Conservation (phyloP, 2,888 invertebrate species). For the Drosophila pegasa region DNA sequence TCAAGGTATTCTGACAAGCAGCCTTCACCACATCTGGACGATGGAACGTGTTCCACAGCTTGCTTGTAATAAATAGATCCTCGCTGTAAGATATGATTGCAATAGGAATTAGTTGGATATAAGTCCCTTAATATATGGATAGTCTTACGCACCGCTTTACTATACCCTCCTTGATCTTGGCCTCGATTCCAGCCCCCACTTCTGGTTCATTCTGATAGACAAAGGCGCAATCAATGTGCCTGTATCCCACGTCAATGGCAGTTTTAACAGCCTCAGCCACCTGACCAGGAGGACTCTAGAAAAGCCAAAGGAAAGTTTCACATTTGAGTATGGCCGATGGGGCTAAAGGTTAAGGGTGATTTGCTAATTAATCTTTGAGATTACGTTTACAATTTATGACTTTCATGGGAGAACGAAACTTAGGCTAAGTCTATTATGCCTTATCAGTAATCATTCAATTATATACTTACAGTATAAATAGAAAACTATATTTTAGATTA, state of each 20-base stretch:
- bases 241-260: conserved; percentile 91
- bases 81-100: conserved; percentile 79
- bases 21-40: conserved; percentile 90
- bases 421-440: neutral
- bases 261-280: conserved; percentile 89
- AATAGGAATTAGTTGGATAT: neutral
- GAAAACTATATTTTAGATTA: neutral
- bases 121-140: neutral
- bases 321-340: neutral
- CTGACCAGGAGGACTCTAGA: conserved; percentile 88
- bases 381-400: conserved; percentile 1
- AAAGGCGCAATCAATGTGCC: conserved; percentile 91
- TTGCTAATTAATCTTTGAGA: conserved; percentile 9
- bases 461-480: neutral
- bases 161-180: conserved; percentile 88
- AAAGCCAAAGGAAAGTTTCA: conserved; percentile 8
- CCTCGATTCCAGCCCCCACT: conserved; percentile 89
- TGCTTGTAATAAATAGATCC: conserved; percentile 90
- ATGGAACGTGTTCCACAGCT: conserved; percentile 96
- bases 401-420: neutral
- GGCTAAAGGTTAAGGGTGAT: neutral
- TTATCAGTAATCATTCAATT: conserved; percentile 21
- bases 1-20: conserved; percentile 88
- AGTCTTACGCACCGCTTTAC: conserved; percentile 86
- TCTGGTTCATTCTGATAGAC: conserved; percentile 91